These are phyloP conservation scores for Elysia chlorotica DNA, from an alignment of 1,140 invertebrate species.

Conservation along the genomic window DNA sequence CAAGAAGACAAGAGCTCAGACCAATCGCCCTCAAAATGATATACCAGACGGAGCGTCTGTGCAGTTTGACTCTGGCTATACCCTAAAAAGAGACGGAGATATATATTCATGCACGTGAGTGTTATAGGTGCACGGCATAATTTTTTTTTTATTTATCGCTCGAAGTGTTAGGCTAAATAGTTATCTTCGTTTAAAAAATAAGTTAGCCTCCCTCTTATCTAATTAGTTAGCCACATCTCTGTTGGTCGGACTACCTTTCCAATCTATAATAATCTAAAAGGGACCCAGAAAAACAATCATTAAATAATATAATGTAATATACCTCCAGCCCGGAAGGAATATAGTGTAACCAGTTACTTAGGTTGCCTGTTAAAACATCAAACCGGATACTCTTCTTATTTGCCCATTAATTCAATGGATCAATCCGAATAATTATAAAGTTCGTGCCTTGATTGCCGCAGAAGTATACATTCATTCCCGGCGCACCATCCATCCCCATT, in stretches of 20 bases:
- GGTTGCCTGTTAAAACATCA: too few species aligned
- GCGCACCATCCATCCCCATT: too few species aligned
- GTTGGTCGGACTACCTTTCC: too few species aligned
- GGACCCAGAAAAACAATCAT: not conserved
- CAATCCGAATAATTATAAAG: too few species aligned
- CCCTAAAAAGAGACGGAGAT: constrained; percentile 43
- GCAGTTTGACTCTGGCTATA: constrained; percentile 36
- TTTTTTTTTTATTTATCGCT: not conserved
- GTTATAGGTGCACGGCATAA: not conserved
- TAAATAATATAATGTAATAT: too few species aligned
- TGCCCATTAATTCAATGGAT: too few species aligned
- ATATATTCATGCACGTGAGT: constrained; percentile 52
- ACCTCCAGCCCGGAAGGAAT: too few species aligned
- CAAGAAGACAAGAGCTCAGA: constrained; percentile 16
- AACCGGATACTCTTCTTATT: too few species aligned
- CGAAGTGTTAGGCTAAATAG: not conserved
- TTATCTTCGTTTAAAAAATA: not conserved
- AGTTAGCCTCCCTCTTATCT: not conserved
- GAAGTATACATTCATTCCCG: too few species aligned
- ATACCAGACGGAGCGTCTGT: constrained; percentile 43
- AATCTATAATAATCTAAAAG: not conserved
- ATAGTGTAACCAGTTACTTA: too few species aligned
- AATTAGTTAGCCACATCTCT: too few species aligned
- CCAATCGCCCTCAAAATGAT: constrained; percentile 30
- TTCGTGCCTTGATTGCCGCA: not conserved